Evolutionary conservation across 2,797 vertebrate species (phyloP).

Genomic region (Helicolenus hilgendorfi): DNA sequence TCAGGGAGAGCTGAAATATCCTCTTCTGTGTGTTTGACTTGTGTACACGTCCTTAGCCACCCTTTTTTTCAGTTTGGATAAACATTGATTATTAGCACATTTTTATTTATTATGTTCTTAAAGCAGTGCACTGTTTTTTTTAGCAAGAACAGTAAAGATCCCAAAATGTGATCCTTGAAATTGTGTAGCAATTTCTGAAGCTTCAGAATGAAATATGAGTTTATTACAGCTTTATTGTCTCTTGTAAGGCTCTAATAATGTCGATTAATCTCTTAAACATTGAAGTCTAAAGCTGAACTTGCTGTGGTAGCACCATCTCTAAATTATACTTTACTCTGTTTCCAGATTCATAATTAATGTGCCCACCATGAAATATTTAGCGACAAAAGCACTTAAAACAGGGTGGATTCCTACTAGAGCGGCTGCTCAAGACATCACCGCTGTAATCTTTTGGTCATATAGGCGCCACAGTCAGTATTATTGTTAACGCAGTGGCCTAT

Average conservation of each 20-base stretch:
- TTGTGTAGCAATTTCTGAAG: background rate
- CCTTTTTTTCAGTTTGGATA: background rate
- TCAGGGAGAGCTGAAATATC: background rate
- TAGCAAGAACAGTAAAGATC: background rate
- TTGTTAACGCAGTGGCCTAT: background rate
- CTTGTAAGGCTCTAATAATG: background rate
- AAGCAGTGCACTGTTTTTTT: background rate
- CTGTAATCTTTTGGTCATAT: background rate
- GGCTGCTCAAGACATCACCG: background rate
- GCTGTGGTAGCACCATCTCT: background rate
- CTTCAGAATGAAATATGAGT: background rate
- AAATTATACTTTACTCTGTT: constrained; percentile 43
- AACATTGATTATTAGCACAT: background rate
- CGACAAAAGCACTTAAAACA: constrained; percentile 44
- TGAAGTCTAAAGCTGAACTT: constrained; percentile 7
- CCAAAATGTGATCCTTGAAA: background rate
- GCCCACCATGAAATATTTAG: constrained; percentile 76
- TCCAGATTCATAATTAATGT: constrained; percentile 73
- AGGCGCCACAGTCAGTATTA: background rate
- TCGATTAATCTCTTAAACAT: background rate
- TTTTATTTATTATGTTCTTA: background rate
- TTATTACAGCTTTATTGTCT: background rate
- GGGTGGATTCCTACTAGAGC: constrained; percentile 17
- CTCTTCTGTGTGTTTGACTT: background rate
- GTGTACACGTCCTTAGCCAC: background rate